Evolutionary conservation across 1,140 invertebrate genomes (phyloP).

Genomic region (Tyrophagus putrescentiae): DNA sequence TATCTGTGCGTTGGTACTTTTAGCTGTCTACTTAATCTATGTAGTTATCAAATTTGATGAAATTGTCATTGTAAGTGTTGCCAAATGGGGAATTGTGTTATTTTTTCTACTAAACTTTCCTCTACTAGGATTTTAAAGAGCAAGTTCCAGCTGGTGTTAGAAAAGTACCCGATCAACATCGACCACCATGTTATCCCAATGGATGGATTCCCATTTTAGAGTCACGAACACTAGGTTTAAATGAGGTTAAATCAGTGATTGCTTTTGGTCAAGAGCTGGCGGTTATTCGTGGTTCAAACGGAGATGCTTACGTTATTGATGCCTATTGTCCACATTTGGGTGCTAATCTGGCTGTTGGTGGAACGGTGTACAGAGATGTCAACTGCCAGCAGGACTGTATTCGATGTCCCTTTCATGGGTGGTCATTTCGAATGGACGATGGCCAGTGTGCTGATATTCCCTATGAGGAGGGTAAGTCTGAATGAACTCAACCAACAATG

Average conservation of each 20-base stretch:
- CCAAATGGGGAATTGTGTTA: too few species aligned
- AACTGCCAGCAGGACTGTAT: slow-evolving; percentile 44
- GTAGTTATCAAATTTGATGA: background rate
- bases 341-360: slow-evolving; percentile 62
- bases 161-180: background rate
- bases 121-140: background rate
- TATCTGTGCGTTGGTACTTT: too few species aligned
- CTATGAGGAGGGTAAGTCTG: slow-evolving; percentile 34
- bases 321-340: slow-evolving; percentile 80
- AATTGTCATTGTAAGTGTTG: background rate
- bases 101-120: too few species aligned
- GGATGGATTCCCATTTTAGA: slow-evolving; percentile 71
- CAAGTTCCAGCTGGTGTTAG: background rate
- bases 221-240: slow-evolving; percentile 44
- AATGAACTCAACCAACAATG: background rate
- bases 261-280: slow-evolving; percentile 54
- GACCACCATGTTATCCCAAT: slow-evolving; percentile 52
- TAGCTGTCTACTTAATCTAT: background rate
- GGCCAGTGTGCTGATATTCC: slow-evolving; percentile 57
- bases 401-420: slow-evolving; percentile 75
- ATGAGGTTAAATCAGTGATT: slow-evolving; percentile 45
- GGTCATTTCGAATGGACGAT: slow-evolving; percentile 55
- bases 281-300: slow-evolving; percentile 47
- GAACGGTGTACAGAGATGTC: slow-evolving; percentile 46
- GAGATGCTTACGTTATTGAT: slow-evolving; percentile 51